phyloP scores from a whole-genome alignment of 2,113 vertebrate species.

The Illadopsis cleaveri region DNA sequence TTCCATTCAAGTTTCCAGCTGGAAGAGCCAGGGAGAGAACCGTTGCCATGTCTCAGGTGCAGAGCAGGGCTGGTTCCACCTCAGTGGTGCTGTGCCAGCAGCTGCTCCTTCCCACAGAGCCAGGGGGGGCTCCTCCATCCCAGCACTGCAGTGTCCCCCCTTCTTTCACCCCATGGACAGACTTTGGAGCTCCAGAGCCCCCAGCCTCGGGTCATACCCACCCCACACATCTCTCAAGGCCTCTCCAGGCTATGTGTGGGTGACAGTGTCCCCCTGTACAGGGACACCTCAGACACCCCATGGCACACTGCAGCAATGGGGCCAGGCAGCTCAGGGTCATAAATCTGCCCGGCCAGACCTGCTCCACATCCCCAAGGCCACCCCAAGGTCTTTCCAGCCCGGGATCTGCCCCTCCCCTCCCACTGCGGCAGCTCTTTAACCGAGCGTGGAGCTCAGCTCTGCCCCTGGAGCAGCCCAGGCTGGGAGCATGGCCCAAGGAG shows the following conservation, averaged over 20 bases:
- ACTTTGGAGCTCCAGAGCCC: neutral
- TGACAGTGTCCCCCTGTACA: neutral
- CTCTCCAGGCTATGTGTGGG: neutral
- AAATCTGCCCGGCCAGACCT: accelerated
- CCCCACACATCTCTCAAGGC: accelerated
- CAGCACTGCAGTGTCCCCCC: neutral
- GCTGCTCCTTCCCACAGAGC: neutral
- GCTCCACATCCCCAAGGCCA: neutral
- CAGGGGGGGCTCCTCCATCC: neutral
- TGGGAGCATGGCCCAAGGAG: accelerated
- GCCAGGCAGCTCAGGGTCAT: neutral
- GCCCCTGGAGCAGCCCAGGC: neutral
- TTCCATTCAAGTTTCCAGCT: neutral
- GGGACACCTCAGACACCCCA: neutral
- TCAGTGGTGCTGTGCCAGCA: neutral
- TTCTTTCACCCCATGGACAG: accelerated
- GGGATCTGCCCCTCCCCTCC: neutral
- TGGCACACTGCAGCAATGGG: accelerated
- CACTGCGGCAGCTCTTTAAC: neutral
- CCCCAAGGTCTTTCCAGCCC: neutral
- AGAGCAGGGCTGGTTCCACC: neutral
- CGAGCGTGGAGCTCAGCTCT: accelerated
- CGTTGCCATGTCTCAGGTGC: accelerated
- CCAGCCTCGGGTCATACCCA: accelerated
- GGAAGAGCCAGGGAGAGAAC: neutral